Evolutionary conservation across 2,797 vertebrate species (phyloP), one percentile per base, ranked within the genome.

Genomic region (Eutrigla gurnardus): DNA sequence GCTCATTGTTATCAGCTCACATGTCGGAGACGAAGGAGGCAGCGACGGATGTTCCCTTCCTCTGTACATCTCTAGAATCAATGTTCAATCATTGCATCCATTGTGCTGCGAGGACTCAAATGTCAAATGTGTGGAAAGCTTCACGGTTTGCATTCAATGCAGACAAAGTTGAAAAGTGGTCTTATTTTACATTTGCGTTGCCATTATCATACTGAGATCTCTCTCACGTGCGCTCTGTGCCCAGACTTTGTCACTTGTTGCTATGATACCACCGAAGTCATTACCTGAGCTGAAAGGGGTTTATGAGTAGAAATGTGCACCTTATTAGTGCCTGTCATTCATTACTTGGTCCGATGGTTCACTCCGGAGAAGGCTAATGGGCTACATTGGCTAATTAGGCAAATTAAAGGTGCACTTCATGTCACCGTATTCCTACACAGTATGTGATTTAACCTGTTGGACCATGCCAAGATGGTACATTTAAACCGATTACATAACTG

Each of bases 261-360:
- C 90, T 87, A 85, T 66, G 90, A 82, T 83, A 86, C 84, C 70
- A 43, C 39, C 2, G 65, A 67, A 80, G 70, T 62, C 60, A 76
- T 84, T 83, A 81, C 59, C 70, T 58, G 57, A 47, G 58, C 75
- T 73, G 3, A 55, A 55, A 77, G 33, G 4, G 63, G 49, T 52
- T 50, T 18, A 37, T 50, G 12, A 25, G 49, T 3, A 52, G 63
- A 69, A 43, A 68, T 50, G 25, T 58, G 47, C 45, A 46, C 35
- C 63, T 70, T 77, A 57, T 82, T 69, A 76, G 40, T 33, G 59
- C 59, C 25, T 49, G 39, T 63, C 74, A 43, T 47, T 80, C 59
- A 68, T 57, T 47, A 49, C 54, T 18, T 35, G 75, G n/a, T 63
- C 49, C 10, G 57, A 15, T 47, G 37, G 60, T 64, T 78, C 39